These are phyloP conservation scores for Iselma pallidipennis DNA, from an alignment of 2,888 invertebrate genomes.

Conservation along the genomic window DNA sequence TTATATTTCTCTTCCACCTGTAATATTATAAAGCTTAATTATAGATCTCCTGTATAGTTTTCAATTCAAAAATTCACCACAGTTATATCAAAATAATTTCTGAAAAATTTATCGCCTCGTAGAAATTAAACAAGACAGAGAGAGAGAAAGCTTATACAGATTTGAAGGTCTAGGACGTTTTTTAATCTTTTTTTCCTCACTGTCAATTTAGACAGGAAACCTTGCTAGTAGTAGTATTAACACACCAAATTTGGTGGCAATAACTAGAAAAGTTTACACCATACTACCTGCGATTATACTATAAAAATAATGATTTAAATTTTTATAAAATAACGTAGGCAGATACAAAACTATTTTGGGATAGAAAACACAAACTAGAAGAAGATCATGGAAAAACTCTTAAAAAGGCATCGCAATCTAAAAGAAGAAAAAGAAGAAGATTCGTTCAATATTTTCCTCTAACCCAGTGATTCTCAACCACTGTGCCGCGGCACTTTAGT, in stretches of 20 bases:
- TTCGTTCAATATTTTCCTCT: no score
- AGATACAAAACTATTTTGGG: no score
- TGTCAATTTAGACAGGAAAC: neutral
- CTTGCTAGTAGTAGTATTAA: neutral
- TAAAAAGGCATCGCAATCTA: no score
- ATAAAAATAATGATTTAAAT: no score
- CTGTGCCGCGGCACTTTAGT: no score
- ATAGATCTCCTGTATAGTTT: neutral
- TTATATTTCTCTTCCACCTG: neutral
- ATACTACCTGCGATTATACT: no score
- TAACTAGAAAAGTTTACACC: neutral
- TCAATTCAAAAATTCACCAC: neutral
- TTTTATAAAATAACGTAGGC: neutral
- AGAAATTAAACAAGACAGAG: neutral
- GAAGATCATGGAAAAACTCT: no score
- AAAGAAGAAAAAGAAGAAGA: no score
- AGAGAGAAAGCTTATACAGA: neutral
- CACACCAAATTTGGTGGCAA: neutral
- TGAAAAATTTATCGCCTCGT: neutral
- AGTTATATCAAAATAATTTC: neutral
- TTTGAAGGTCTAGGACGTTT: slow-evolving; percentile 1
- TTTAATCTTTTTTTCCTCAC: neutral
- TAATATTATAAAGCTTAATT: neutral
- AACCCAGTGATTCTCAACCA: no score
- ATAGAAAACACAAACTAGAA: no score